Evolutionary conservation across 2,797 vertebrate species (phyloP), one percentile per base, ranked within the genome.

Genomic region (Scleropages formosus): DNA sequence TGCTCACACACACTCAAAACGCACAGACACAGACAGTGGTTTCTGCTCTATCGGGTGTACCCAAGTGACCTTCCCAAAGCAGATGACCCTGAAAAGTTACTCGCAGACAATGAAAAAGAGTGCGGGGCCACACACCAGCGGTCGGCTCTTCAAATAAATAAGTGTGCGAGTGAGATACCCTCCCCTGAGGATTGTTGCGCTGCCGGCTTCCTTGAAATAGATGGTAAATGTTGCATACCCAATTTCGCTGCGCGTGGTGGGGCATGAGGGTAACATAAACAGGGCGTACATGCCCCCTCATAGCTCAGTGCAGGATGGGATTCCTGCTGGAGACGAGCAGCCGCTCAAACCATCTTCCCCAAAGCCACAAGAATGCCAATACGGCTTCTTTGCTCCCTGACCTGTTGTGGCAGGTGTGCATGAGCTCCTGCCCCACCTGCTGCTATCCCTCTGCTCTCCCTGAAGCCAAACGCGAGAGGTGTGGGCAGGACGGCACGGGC

Each of bases 191-290:
- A 85, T 85, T 84, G 88, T 88, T 79, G 84, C 82, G 87, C 85
- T 86, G 88, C 91, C 88, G 89, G 90, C 90, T 90, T 88, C 89
- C 90, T 89, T 85, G 89, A 89, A 90, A 90, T 90, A 90, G 85
- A 87, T 84, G 87, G 87, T 89, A 88, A 89, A 87, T 89, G 90
- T 87, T 89, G 89, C 89, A 90, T 89, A 91, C 89, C 84, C 90
- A 91, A 89, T 91, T 91, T 91, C 88, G 87, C 88, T 60, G 81
- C 84, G 87, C 88, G 90, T 79, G 85, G 85, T 88, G 86, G 86
- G 89, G 87, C 86, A 81, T 88, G 89, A 91, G 89, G 88, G 88
- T 56, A 92, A 92, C 86, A 86, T 90, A 93, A 93, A 92, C 89
- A 91, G 87, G 81, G 86, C 87, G 85, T 89, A 87, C 85, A 84